A percentile compares a stretch with the other conserved stretches of the same genome.
phyloP scores from a whole-genome alignment of 2,888 invertebrate genomes.

The Aphodius granarius region DNA sequence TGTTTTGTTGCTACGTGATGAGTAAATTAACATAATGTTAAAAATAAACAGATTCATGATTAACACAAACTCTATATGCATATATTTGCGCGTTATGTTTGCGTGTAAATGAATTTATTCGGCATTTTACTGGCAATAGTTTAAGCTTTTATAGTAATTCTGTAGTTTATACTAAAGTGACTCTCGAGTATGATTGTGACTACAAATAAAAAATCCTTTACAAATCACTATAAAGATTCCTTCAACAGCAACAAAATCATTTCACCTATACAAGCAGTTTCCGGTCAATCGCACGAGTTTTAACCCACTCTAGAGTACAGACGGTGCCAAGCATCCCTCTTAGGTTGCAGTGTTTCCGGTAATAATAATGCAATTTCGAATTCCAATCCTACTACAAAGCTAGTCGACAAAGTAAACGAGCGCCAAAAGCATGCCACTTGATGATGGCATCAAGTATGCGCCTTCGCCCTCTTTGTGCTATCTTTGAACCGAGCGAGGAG shows the following conservation, averaged over 20 bases:
- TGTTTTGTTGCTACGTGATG: background rate
- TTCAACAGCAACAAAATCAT: background rate
- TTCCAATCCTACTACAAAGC: background rate
- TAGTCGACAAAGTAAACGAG: background rate
- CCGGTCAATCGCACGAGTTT: background rate
- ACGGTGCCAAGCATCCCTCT: background rate
- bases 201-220: background rate
- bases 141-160: no score
- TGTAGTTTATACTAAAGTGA: no score
- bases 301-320: background rate
- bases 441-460: slow-evolving; percentile 8
- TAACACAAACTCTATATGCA: no score
- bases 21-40: background rate
- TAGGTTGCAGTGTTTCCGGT: background rate
- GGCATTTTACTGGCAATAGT: no score
- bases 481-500: background rate
- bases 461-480: background rate
- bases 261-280: background rate
- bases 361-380: slow-evolving; percentile 8
- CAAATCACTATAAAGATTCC: no score
- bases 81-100: no score
- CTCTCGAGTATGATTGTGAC: no score
- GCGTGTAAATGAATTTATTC: no score
- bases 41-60: no score
- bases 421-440: background rate